Base-by-base conservation (phyloP, 2,113 vertebrate species). In the Aepyceros melampus region DNA sequence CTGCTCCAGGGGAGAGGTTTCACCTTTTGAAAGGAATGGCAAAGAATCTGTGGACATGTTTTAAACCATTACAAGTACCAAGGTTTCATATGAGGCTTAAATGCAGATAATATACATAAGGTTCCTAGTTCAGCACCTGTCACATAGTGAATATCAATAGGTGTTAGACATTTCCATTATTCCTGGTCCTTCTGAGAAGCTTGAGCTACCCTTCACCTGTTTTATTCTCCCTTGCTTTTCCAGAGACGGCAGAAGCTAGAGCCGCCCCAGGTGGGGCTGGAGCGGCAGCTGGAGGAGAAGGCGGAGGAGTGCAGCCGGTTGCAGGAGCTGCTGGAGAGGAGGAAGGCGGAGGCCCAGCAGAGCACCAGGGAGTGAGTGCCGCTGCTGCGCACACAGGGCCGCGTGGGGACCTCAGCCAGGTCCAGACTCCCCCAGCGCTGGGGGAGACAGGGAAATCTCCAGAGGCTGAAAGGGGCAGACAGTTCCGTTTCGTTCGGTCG, bases 251-350 rank as follows among this genome's bases (percentile, higher is more conserved):
- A 99, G 97, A 98, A 98, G 96, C 62, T 98, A 14, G 98, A 98
- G 67, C 76, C 98, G 0, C 58, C n/a, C 7, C 55, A 96, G 93
- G 91, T 95, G 36, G 79, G 98, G 9, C 98, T 99, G 98, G 99
- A 99, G 95, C 98, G 96, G 15, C 99, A 98, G 98, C 99, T 99
- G 97, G 99, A 99, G 96, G 99, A 99, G 92, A 98, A 98, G 25
- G 97, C 99, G 62, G 99, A 99, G 78, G 99, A 99, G 97, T 99
- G 99, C 45, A 95, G 98, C 71, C 98, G 98, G 2, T 99, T 99
- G 91, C 98, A 97, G 95, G 99, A 99, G 51, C 98, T 98, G 67
- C 98, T 99, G 98, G 99, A 99, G 94, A 98, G 98, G 97, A 99
- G 98, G 94, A 99, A 96, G 79, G 99, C 97, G 25, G 99, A 99